These are phyloP conservation scores for Platyrinchus mystaceus DNA, from an alignment of 2,797 vertebrate species.

Conservation along the genomic window DNA sequence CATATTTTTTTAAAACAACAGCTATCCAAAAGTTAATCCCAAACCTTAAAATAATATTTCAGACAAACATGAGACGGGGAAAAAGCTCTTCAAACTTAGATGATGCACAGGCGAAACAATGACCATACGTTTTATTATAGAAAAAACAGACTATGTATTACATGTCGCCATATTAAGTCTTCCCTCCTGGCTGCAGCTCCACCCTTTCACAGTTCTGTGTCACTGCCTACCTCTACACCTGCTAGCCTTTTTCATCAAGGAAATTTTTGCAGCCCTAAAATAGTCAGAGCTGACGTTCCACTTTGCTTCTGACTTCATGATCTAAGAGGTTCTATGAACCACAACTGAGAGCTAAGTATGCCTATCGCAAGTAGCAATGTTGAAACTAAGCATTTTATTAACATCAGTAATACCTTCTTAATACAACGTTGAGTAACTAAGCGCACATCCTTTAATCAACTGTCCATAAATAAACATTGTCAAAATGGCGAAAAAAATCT, in stretches of 20 bases:
- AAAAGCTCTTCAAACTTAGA: neutral
- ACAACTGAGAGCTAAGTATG: neutral
- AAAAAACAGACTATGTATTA: neutral
- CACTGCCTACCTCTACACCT: neutral
- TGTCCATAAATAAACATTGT: neutral
- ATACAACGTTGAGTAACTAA: slow-evolving; percentile 45
- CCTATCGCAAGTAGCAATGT: neutral
- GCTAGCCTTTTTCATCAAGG: neutral
- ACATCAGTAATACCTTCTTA: slow-evolving; percentile 68
- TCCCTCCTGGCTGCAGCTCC: neutral
- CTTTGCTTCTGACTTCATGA: neutral
- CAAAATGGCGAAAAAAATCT: neutral
- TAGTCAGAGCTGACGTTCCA: neutral
- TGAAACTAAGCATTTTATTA: slow-evolving; percentile 37
- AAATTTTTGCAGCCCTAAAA: neutral
- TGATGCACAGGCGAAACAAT: neutral
- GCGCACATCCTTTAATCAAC: slow-evolving; percentile 41
- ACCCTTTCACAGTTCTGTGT: neutral
- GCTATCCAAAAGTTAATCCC: neutral
- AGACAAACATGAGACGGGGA: rapidly evolving
- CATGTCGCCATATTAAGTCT: neutral
- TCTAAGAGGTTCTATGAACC: neutral
- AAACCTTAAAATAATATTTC: neutral
- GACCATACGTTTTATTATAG: neutral
- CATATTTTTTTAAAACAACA: neutral